Base-by-base conservation (phyloP, 2,888 invertebrate genomes). In the Microctonus hyperodae region DNA sequence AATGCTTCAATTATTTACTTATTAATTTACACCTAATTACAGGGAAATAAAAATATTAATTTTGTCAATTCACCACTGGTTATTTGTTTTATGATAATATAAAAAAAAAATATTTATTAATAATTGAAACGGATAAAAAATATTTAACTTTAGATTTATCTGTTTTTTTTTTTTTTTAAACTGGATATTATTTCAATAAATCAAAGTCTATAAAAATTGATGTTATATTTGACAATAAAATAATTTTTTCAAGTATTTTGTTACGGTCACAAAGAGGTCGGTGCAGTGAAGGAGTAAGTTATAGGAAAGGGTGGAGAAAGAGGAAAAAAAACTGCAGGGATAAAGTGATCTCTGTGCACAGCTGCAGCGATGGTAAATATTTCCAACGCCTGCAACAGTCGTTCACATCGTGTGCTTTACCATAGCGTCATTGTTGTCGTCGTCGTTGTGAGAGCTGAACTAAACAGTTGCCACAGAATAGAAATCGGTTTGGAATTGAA, bases 381-480 rank as follows among this genome's bases (percentile, higher is more conserved):
- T 9, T 16, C 16, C 16, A 44, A 31, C 33, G 31, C 31, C 55
- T 55, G 55, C 55, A 55, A 55, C 28, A 44, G 44, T 44, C 44
- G 44, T 44, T 44, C 7, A 44, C 44, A 44, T 44, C 16, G 7
- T 44, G 44, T 44, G 16, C 44, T 44, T n/a, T 16, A 16, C 16
- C 4, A 28, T 28, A 5, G 3, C 7, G 50, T 10, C 22, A 50
- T 2, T 50, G 31, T 33, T 9, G 25, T 55, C 31, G 25, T 57
- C 57, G 44, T 53, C 57, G 56, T 64, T 28, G 64, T 37, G 44
- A 37, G 40, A 40, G 16, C 44, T 64, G 64, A 64, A n/a, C 44
- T 64, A 64, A 48, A 40, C 25, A 44, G 56, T 64, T 56, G 56
- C 57, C 48, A 31, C 48, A 48, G 57, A 64, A 64, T 64, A 23